Conservation (phyloP, 2,888 invertebrate species). For the Hydropsyche betteni region DNA sequence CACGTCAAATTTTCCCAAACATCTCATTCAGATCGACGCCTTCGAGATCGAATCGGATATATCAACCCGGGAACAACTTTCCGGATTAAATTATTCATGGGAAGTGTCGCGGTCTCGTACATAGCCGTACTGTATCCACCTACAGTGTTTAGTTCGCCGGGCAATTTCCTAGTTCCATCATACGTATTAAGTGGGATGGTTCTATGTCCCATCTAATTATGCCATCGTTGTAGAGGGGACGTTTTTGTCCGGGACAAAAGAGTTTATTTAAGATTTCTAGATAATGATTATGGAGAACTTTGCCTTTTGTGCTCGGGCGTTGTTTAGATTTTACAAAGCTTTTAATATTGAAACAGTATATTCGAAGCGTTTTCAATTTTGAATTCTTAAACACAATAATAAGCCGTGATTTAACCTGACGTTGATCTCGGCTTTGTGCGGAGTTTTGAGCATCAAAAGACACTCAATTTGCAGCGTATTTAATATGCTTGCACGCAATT, state of each 20-base stretch:
- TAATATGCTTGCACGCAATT: no score
- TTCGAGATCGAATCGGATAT: no score
- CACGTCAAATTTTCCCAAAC: no score
- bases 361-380: no score
- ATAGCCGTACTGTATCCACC: not conserved
- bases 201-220: slow-evolving; percentile 17
- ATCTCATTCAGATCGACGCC: no score
- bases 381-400: no score
- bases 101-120: not conserved
- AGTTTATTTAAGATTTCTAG: slow-evolving; percentile 26
- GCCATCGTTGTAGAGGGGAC: slow-evolving; percentile 2
- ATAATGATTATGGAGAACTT: slow-evolving; percentile 26
- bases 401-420: no score
- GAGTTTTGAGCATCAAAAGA: no score
- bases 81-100: slow-evolving; percentile 11
- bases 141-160: not conserved
- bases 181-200: slow-evolving; percentile 25
- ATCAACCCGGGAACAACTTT: not conserved
- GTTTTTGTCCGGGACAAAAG: slow-evolving; percentile 18
- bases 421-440: no score
- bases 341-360: no score
- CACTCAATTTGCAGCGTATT: no score
- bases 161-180: slow-evolving; percentile 3
- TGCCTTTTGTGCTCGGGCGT: not conserved
- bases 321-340: no score